Evolutionary conservation across 2,797 vertebrate species (phyloP), one percentile per base, ranked within the genome.

Genomic region (Microctenopoma stevenorrisi): DNA sequence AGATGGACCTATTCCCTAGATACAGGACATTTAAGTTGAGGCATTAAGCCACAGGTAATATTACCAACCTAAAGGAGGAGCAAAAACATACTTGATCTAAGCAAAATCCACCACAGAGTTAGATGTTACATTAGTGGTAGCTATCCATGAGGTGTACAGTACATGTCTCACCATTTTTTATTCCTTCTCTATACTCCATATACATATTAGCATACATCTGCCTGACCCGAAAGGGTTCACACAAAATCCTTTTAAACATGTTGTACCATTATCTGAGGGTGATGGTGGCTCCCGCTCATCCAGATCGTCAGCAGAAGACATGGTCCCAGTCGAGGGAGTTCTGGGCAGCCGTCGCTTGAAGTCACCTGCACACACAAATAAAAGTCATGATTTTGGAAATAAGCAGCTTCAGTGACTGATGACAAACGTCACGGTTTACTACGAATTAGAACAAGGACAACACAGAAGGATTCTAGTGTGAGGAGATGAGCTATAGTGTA

Each of bases 261-360:
- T 9, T 1, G 8, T 43, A 98, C 98, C 98, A 76, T 96, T 96
- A 86, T 99, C 97, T 68, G 95, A 97, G 70, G 97, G 96, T 2
- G 96, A 98, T 0, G 95, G 96, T 2, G 94, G 96, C 74, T 98
- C 98, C 86, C 97, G 93, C 78, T 99, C 98, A 79, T 99, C 98
- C 57, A 99, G 93, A 86, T 99, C 98, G 61, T 99, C 98, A 0
- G 97, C 97, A 68, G 98, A 99, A 40, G 98, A 99, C 98, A 99
- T 99, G 13, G 98, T 99, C 62, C 98, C 98, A 4, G 97, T 98
- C 69, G 98, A 99, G 16, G 98, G 97, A 46, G 98, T 99, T 83
- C 98, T 94, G 15, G 97, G 97, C 84, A 99, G 94, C 60, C 96
- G 94, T 38, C 97, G 94, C 86, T 98, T 98, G 85, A 99, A 99